Conservation (phyloP, 2,797 vertebrate species). For the Fratercula arctica region DNA sequence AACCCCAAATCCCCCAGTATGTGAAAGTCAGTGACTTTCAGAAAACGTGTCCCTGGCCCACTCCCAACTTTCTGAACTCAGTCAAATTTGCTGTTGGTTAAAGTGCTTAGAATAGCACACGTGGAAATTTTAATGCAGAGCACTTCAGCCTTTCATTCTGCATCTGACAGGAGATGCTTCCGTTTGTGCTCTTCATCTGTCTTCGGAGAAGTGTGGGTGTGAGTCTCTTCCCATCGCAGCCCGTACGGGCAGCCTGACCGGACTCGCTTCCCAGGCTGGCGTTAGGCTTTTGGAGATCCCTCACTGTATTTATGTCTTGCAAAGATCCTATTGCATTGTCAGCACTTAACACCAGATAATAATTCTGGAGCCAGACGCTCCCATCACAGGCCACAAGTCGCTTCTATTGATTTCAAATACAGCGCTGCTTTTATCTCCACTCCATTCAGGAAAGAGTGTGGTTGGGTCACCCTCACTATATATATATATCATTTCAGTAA, state of each 20-base stretch:
- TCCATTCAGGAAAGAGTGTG: neutral
- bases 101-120: neutral
- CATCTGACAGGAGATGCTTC: neutral
- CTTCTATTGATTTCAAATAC: conserved; percentile 47
- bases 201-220: neutral
- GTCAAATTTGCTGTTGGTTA: neutral
- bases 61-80: neutral
- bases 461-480: neutral
- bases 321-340: conserved; percentile 8
- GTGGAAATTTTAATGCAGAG: neutral
- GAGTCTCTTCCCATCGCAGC: neutral
- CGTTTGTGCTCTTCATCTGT: neutral
- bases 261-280: neutral
- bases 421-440: conserved; percentile 11
- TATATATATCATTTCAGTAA: neutral
- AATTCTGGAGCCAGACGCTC: conserved; percentile 41
- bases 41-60: neutral
- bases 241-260: neutral
- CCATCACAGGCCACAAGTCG: neutral
- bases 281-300: conserved; percentile 8
- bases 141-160: neutral
- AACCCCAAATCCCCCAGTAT: neutral
- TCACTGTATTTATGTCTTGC: conserved; percentile 11
- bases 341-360: conserved; percentile 51
- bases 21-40: neutral